A percentile compares a stretch with the other conserved stretches of the same genome.
phyloP scores from a whole-genome alignment of 2,113 vertebrate species.

The Felis chaus region DNA sequence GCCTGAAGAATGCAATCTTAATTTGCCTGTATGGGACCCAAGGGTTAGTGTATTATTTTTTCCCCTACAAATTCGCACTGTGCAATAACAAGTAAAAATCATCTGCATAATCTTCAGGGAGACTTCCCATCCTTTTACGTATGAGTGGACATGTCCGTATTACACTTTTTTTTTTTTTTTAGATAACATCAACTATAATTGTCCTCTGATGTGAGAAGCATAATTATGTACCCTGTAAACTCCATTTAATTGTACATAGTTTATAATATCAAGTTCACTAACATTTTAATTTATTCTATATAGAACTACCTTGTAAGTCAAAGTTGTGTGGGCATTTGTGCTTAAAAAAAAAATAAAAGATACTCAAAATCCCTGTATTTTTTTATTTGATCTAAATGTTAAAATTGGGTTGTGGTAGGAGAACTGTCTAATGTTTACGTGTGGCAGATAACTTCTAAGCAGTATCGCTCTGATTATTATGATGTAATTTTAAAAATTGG shows the following conservation, averaged over 20 bases:
- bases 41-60: conserved; percentile 92
- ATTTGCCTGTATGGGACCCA: conserved; percentile 95
- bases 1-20: conserved; percentile 93
- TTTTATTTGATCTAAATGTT: conserved; percentile 73
- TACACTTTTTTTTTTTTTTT: conserved; percentile 53
- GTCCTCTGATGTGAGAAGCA: conserved; percentile 66
- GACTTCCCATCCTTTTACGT: conserved; percentile 60
- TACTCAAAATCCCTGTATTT: conserved; percentile 74
- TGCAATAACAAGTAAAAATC: conserved; percentile 81
- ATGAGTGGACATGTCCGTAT: conserved; percentile 67
- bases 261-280: conserved; percentile 59
- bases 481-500: conserved; percentile 42
- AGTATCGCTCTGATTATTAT: conserved; percentile 43
- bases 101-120: conserved; percentile 79
- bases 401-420: conserved; percentile 58
- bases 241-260: conserved; percentile 69
- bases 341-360: conserved; percentile 77
- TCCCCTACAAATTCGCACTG: conserved; percentile 86
- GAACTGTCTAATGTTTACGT: conserved; percentile 60
- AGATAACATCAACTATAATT: conserved; percentile 68
- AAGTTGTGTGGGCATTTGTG: conserved; percentile 75
- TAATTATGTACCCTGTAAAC: conserved; percentile 74
- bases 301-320: conserved; percentile 75
- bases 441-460: conserved; percentile 42
- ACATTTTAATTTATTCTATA: conserved; percentile 62